These are phyloP conservation scores for Brachystomella parvula DNA, from an alignment of 1,140 invertebrate species.

Conservation along the genomic window DNA sequence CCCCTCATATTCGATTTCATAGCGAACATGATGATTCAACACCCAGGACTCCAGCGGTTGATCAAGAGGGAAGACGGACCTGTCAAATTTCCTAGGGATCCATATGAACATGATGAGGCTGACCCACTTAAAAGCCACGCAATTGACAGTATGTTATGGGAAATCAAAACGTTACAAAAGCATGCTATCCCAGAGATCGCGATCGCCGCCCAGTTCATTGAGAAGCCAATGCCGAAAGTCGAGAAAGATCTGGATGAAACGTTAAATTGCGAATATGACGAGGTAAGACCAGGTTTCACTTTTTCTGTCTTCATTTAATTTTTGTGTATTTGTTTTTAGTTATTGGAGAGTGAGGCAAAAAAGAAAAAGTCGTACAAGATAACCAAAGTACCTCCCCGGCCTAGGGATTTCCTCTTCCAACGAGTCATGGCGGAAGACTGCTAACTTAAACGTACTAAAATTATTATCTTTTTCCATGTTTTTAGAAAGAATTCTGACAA, in stretches of 20 bases:
- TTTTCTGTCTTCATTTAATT: background rate
- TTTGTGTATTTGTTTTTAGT: background rate
- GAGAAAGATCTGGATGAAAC: constrained; percentile 58
- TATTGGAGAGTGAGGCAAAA: background rate
- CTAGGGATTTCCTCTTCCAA: background rate
- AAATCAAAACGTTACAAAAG: constrained; percentile 65
- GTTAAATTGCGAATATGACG: constrained; percentile 53
- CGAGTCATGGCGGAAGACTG: background rate
- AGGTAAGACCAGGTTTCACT: constrained; percentile 46
- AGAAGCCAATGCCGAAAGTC: constrained; percentile 53
- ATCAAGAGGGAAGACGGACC: constrained; percentile 48
- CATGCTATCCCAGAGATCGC: constrained; percentile 66
- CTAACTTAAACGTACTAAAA: too few species aligned
- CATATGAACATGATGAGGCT: constrained; percentile 69
- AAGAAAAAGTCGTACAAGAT: background rate
- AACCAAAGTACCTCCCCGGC: background rate
- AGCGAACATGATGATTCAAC: constrained; percentile 75
- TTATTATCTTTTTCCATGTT: too few species aligned
- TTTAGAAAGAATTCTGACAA: background rate
- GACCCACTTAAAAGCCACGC: constrained; percentile 71
- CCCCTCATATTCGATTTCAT: constrained; percentile 72
- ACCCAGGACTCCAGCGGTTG: constrained; percentile 71
- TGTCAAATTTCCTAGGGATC: constrained; percentile 53
- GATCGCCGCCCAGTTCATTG: constrained; percentile 60
- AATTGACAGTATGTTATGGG: constrained; percentile 82